Evolutionary conservation across 1,140 invertebrate species (phyloP).

Genomic region (Drosophila pectinifera): DNA sequence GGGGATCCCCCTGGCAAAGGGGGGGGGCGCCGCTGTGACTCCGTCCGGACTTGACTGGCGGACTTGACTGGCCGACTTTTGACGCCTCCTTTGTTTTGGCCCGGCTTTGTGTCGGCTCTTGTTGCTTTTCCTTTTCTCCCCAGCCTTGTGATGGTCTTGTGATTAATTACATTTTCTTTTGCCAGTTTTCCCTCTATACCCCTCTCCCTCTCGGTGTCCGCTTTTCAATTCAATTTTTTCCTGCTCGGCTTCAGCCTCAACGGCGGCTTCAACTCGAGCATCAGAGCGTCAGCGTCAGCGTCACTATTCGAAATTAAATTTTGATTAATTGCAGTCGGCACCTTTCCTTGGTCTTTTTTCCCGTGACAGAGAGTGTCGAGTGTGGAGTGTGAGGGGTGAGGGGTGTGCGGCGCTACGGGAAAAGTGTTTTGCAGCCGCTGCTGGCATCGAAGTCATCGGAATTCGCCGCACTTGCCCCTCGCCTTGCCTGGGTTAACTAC

Average conservation of each 20-base stretch:
- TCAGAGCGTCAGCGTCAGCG: conserved; percentile 51
- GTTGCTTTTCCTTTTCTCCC: conserved; percentile 38
- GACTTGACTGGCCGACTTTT: conserved; percentile 31
- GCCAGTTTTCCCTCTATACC: conserved; percentile 50
- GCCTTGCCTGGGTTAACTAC: conserved; percentile 9
- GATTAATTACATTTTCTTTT: conserved; percentile 80
- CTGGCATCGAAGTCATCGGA: conserved; percentile 26
- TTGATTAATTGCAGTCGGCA: conserved; percentile 82
- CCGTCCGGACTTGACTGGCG: background rate
- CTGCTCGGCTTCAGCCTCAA: conserved; percentile 39
- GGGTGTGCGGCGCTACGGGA: conserved; percentile 78
- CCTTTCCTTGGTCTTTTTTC: conserved; percentile 50
- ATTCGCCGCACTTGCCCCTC: conserved; percentile 72
- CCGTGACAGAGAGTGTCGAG: conserved; percentile 26
- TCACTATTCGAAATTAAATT: conserved; percentile 79
- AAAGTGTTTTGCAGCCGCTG: conserved; percentile 68
- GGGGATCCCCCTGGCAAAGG: conserved; percentile 15
- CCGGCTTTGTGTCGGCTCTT: conserved; percentile 18
- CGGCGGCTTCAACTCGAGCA: conserved; percentile 40
- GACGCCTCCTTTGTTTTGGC: conserved; percentile 48
- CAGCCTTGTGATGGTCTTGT: conserved; percentile 54
- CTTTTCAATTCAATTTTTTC: conserved; percentile 76
- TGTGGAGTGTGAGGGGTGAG: too few species aligned
- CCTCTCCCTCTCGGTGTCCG: conserved; percentile 30
- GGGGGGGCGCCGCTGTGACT: conserved; percentile 25